Percentiles rank a stretch among this genome's conserved stretches.
Conservation (phyloP, 2,888 invertebrate genomes). For the Agrotis clavis region DNA sequence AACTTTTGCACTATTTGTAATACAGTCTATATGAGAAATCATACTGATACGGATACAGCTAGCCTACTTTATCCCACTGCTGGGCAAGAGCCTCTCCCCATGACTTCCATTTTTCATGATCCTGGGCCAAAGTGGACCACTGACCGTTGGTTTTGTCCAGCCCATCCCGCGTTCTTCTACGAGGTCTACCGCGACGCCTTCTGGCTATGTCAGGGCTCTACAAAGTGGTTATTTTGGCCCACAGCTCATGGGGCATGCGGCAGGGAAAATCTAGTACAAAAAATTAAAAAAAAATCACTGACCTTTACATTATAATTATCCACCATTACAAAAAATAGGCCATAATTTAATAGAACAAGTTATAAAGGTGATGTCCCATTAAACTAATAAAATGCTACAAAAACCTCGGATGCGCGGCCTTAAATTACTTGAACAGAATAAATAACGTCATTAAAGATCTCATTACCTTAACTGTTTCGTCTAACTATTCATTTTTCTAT, state of each 20-base stretch:
- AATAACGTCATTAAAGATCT: constrained; percentile 60
- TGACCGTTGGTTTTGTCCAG: no score
- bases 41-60: no score
- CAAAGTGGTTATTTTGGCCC: no score
- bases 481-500: constrained; percentile 68
- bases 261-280: no score
- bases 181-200: no score
- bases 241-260: no score
- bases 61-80: no score
- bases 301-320: constrained; percentile 24
- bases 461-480: constrained; percentile 65
- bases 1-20: not conserved
- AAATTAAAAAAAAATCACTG: constrained; percentile 15
- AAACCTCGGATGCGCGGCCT: constrained; percentile 36
- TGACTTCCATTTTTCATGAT: no score
- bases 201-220: no score
- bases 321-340: constrained; percentile 21
- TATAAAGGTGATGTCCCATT: constrained; percentile 40
- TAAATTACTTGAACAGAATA: constrained; percentile 50
- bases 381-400: constrained; percentile 44
- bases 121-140: no score
- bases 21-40: not conserved
- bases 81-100: no score
- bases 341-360: constrained; percentile 32
- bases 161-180: no score